Conservation (phyloP, 2,113 vertebrate genomes). For the Corynorhinus townsendii region DNA sequence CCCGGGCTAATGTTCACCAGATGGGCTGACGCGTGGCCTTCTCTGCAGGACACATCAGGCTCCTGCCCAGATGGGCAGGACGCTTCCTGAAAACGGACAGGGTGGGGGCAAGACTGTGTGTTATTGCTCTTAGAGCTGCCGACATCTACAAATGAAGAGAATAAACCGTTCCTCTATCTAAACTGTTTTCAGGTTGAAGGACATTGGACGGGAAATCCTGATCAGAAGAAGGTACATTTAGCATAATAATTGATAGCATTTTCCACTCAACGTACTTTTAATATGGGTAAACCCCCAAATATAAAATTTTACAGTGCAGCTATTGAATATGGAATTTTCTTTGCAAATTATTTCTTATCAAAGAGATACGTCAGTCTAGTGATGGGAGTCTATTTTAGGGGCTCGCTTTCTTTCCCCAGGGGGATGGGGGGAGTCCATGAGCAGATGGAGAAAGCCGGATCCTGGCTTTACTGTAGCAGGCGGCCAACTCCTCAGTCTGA, state of each 20-base stretch:
- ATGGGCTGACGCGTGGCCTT: background rate
- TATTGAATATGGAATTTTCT: background rate
- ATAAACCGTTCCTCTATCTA: rapidly evolving
- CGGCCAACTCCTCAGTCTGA: background rate
- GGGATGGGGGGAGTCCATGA: background rate
- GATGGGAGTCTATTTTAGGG: background rate
- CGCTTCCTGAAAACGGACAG: background rate
- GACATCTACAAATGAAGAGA: background rate
- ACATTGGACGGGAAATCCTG: rapidly evolving
- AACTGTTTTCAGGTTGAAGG: background rate
- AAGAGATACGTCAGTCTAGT: background rate
- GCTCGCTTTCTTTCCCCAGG: background rate
- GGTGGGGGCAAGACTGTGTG: background rate
- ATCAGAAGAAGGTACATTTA: background rate
- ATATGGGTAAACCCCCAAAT: background rate
- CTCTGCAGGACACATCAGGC: background rate
- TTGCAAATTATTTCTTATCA: background rate
- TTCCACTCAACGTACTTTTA: background rate
- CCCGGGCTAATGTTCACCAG: background rate
- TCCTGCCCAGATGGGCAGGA: background rate
- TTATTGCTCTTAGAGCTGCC: rapidly evolving
- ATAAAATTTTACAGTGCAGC: background rate
- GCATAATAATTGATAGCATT: background rate
- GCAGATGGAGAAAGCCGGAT: background rate
- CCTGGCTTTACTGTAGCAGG: background rate